Conservation (phyloP, 2,113 vertebrate genomes). For the Rhinoptilus africanus region DNA sequence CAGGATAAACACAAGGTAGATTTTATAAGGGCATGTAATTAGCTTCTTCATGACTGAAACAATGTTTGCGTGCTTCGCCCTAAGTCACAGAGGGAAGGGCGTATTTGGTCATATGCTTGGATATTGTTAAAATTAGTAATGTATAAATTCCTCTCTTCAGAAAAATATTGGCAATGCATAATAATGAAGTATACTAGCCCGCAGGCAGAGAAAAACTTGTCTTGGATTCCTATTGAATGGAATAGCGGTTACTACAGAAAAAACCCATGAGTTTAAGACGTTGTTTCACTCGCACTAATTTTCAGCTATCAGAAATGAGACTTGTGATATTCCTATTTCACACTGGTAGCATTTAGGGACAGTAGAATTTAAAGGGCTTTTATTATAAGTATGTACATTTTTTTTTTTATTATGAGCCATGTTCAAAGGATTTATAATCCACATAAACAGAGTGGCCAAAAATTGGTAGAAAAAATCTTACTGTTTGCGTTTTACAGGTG, state of each 20-base stretch:
- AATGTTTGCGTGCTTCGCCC: background rate
- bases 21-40: background rate
- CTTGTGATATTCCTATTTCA: background rate
- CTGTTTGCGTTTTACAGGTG: background rate
- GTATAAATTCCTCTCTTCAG: background rate
- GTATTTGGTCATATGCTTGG: background rate
- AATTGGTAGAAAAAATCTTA: background rate
- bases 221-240: background rate
- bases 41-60: background rate
- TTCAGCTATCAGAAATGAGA: background rate
- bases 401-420: background rate
- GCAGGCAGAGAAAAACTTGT: background rate
- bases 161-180: background rate
- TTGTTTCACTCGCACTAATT: rapidly evolving
- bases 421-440: background rate
- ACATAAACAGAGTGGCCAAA: background rate
- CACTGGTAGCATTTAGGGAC: background rate
- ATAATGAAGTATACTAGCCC: background rate
- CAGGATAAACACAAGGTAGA: background rate
- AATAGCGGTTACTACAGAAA: background rate
- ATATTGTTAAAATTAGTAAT: background rate
- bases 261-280: background rate
- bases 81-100: background rate
- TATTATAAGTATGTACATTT: background rate
- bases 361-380: background rate